These are phyloP conservation scores for Tipula helvola DNA, from an alignment of 2,888 invertebrate genomes.

Conservation along the genomic window DNA sequence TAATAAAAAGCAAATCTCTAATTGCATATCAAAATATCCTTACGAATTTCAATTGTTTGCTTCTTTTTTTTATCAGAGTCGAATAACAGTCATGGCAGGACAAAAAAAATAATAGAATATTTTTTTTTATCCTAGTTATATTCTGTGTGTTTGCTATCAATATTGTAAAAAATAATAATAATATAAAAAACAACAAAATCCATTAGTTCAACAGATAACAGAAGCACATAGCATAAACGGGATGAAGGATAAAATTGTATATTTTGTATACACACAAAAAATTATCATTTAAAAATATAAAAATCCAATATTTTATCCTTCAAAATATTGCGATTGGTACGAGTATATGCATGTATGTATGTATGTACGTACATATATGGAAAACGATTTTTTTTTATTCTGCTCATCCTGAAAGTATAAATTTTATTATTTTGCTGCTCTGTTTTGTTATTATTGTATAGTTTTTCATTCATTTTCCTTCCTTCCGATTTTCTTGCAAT, in stretches of 20 bases:
- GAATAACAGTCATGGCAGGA: not conserved
- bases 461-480: not conserved
- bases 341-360: not conserved
- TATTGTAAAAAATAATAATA: not conserved
- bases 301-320: not conserved
- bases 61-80: not conserved
- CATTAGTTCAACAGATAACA: not conserved
- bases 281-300: not conserved
- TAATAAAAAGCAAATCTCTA: not conserved
- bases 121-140: not conserved
- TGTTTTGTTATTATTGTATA: not conserved
- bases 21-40: not conserved
- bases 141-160: not conserved
- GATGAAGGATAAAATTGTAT: not conserved
- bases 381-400: not conserved
- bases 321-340: not conserved
- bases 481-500: not conserved
- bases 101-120: not conserved
- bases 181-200: not conserved
- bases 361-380: not conserved
- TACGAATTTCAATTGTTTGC: not conserved
- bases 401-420: not conserved
- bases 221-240: not conserved
- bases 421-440: not conserved
- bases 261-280: not conserved